These are phyloP conservation scores for Abrostola tripartita DNA, from an alignment of 2,888 invertebrate genomes.

Conservation along the genomic window DNA sequence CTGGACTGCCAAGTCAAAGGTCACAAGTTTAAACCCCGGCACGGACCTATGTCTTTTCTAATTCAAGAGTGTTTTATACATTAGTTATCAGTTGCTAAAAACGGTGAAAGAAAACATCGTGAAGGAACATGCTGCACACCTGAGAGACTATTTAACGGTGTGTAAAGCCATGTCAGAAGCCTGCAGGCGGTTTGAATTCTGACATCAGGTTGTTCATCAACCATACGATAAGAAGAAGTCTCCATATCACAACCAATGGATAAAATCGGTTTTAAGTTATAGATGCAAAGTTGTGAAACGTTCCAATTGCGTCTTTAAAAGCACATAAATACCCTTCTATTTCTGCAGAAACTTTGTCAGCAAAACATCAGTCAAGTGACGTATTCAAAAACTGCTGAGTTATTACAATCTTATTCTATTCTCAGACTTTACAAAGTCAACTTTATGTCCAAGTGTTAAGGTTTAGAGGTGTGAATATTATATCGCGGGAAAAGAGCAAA, in stretches of 20 bases:
- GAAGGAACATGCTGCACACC: too few relatives aligned
- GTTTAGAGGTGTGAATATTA: constrained; percentile 9
- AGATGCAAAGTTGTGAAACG: neutral
- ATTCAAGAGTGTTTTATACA: too few relatives aligned
- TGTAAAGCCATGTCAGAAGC: too few relatives aligned
- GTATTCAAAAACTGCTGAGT: constrained; percentile 70
- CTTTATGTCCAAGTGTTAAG: constrained; percentile 44
- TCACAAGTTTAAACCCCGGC: too few relatives aligned
- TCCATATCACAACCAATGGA: neutral
- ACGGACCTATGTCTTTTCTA: too few relatives aligned
- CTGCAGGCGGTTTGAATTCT: too few relatives aligned
- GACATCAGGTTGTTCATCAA: too few relatives aligned
- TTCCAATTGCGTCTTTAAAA: constrained; percentile 11
- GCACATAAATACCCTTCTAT: constrained; percentile 13
- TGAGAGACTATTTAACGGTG: too few relatives aligned
- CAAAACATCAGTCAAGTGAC: constrained; percentile 55
- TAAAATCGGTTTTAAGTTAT: neutral
- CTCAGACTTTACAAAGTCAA: constrained; percentile 21
- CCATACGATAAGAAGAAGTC: too few relatives aligned
- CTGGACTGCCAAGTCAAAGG: too few relatives aligned
- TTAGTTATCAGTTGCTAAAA: too few relatives aligned
- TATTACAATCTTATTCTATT: constrained; percentile 41
- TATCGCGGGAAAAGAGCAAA: constrained; percentile 45
- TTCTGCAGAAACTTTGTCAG: constrained; percentile 41
- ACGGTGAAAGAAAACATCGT: too few relatives aligned